Conservation (phyloP, 2,113 vertebrate species). For the Dasyurus viverrinus region DNA sequence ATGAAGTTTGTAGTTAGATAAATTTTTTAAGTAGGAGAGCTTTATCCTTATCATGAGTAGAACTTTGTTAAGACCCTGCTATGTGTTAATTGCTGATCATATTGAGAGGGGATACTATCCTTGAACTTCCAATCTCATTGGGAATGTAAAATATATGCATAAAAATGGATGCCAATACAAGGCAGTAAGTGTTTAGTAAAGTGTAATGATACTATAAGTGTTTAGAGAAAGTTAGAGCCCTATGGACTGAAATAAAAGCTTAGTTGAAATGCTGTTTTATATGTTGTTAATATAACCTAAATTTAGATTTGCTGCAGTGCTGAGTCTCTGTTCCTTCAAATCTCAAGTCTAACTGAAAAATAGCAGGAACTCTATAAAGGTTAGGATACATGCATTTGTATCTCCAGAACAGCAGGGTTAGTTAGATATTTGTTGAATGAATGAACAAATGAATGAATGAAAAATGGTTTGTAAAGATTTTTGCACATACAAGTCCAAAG, state of each 20-base stretch:
- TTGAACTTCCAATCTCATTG: neutral
- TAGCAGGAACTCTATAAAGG: neutral
- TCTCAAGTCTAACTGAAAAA: neutral
- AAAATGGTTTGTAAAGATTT: neutral
- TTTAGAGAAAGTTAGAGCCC: neutral
- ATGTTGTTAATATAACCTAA: neutral
- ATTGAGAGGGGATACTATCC: neutral
- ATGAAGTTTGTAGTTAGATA: neutral
- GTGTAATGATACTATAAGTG: neutral
- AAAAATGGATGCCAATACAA: accelerated
- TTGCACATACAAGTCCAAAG: neutral
- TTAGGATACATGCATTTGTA: neutral
- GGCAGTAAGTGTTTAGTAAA: neutral
- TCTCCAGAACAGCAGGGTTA: neutral
- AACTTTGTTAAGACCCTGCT: neutral
- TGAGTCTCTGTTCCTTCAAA: neutral
- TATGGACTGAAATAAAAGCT: neutral
- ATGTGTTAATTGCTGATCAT: neutral
- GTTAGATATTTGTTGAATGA: neutral
- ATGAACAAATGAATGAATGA: neutral
- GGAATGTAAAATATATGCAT: neutral
- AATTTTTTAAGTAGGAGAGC: neutral
- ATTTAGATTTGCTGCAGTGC: neutral
- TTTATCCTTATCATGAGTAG: neutral
- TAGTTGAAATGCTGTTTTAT: neutral